phyloP scores from a whole-genome alignment of 2,888 invertebrate species.

The Conchocele bisecta region DNA sequence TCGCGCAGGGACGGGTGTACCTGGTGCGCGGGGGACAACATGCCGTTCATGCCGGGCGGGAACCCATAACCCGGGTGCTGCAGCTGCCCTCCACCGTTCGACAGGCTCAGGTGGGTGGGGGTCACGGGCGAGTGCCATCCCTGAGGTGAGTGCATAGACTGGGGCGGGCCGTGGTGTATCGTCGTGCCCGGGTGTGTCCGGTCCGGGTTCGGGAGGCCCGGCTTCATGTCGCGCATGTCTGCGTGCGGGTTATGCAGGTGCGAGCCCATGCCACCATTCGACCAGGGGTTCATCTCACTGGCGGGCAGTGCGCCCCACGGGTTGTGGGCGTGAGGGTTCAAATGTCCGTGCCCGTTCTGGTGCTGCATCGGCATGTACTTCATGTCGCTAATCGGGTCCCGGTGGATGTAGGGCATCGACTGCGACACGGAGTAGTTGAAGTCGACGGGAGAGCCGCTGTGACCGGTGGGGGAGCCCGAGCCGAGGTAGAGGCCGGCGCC shows the following conservation, averaged over 20 bases:
- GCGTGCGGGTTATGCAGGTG: constrained; percentile 83
- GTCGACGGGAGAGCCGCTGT: constrained; percentile 85
- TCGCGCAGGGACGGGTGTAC: constrained; percentile 74
- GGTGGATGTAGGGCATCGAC: constrained; percentile 74
- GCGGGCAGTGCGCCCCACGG: constrained; percentile 88
- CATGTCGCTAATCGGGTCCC: constrained; percentile 88
- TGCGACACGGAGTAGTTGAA: constrained; percentile 81
- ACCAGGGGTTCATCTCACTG: constrained; percentile 66
- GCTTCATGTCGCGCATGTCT: constrained; percentile 84
- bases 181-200: constrained; percentile 69
- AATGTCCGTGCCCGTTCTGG: constrained; percentile 84
- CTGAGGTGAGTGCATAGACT: constrained; percentile 88
- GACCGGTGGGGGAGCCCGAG: constrained; percentile 90
- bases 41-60: constrained; percentile 87
- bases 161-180: constrained; percentile 85
- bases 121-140: constrained; percentile 95
- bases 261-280: constrained; percentile 86
- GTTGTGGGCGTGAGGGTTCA: constrained; percentile 86
- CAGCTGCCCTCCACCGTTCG: constrained; percentile 84
- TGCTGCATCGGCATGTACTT: constrained; percentile 93
- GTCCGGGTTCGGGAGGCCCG: constrained; percentile 73
- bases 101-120: constrained; percentile 88
- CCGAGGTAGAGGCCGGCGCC: constrained; percentile 90
- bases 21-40: constrained; percentile 83
- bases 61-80: constrained; percentile 84